Evolutionary conservation across 1,140 invertebrate species (phyloP).

Genomic region (Drosophila leontia): DNA sequence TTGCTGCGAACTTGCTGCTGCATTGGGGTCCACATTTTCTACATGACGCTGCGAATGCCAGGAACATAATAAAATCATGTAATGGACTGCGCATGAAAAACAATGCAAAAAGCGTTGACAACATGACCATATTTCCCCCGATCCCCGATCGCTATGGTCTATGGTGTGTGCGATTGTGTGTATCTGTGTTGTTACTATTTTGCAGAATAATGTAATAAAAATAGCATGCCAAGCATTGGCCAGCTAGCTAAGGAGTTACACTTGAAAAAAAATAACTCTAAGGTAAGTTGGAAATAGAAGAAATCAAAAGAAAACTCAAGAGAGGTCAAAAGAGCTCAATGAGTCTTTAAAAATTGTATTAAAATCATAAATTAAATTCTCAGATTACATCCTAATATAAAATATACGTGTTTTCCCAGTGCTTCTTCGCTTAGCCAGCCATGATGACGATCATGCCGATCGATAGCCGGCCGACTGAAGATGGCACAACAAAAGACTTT

Average conservation of each 20-base stretch:
- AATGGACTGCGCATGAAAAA: slow-evolving; percentile 82
- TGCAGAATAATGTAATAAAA: slow-evolving; percentile 83
- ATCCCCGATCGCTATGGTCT: background rate
- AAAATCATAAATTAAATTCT: background rate
- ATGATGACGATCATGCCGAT: slow-evolving; percentile 79
- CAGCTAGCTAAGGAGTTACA: slow-evolving; percentile 50
- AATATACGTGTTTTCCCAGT: slow-evolving; percentile 6
- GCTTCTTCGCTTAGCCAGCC: slow-evolving; percentile 27
- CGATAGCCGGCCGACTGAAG: slow-evolving; percentile 68
- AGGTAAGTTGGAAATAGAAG: background rate
- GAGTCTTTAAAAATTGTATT: too few relatives aligned
- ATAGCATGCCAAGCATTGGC: slow-evolving; percentile 73
- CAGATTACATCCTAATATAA: background rate
- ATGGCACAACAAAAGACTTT: slow-evolving; percentile 82
- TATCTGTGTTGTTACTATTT: slow-evolving; percentile 79
- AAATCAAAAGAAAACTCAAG: background rate
- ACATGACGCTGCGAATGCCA: slow-evolving; percentile 81
- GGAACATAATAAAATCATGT: slow-evolving; percentile 83
- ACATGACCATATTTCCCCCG: slow-evolving; percentile 49
- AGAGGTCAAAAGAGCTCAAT: background rate
- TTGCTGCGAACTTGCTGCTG: slow-evolving; percentile 5
- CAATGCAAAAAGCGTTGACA: slow-evolving; percentile 82
- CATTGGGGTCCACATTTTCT: slow-evolving; percentile 68
- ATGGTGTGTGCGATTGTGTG: slow-evolving; percentile 14
- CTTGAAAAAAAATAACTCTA: background rate